Percentiles rank a stretch among this genome's conserved stretches.
Evolutionary conservation across 2,113 vertebrate genomes (phyloP).

Genomic region (Gambusia holbrooki): DNA sequence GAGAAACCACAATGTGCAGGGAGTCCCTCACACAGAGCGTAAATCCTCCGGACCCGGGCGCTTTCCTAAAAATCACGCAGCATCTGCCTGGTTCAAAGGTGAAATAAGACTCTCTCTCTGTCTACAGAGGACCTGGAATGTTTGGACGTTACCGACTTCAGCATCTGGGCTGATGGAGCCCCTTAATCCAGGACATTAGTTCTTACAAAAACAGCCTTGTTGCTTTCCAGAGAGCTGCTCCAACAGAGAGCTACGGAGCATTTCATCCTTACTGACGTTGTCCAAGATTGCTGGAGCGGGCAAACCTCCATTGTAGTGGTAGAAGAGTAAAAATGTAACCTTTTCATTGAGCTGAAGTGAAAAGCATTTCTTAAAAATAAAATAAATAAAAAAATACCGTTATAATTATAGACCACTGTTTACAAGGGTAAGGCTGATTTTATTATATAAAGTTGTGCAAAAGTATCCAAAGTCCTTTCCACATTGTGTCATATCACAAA

Average conservation of each 20-base stretch:
- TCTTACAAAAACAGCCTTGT: constrained; percentile 1
- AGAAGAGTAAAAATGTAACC: background rate
- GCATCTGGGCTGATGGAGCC: constrained; percentile 7
- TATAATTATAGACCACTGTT: background rate
- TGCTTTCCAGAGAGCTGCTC: constrained; percentile 24
- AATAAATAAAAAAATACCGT: too few species aligned
- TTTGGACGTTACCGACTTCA: constrained; percentile 17
- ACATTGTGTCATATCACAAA: background rate
- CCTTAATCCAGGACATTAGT: constrained; percentile 11
- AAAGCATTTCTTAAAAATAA: background rate
- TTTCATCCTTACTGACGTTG: background rate
- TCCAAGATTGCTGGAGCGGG: background rate
- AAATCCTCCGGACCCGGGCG: constrained; percentile 51
- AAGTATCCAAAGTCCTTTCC: background rate
- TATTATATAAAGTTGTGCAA: background rate
- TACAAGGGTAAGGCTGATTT: constrained; percentile 8
- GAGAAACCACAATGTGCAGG: constrained; percentile 77
- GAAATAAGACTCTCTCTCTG: constrained; percentile 14
- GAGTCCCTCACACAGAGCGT: constrained; percentile 69
- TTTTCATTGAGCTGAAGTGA: background rate
- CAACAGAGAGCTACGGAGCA: background rate
- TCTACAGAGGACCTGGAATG: constrained; percentile 17
- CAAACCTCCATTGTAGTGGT: background rate
- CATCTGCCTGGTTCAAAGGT: constrained; percentile 21
- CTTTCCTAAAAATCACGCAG: constrained; percentile 45